Conservation (phyloP, 92 coral and sea anemone genomes). For the Zoanthus sansibaricus region DNA sequence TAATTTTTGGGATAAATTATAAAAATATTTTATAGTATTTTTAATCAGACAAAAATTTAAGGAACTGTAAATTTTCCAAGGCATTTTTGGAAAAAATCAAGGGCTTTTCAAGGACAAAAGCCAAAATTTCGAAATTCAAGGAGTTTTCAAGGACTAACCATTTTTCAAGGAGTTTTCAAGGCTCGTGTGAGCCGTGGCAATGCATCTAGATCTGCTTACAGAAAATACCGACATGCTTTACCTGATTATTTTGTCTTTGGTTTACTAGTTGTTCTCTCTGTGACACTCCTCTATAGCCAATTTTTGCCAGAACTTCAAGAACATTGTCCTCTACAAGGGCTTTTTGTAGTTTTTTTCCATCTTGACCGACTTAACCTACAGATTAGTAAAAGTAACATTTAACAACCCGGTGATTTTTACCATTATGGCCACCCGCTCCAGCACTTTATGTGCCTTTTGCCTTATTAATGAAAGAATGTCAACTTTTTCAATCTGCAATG, state of each 20-base stretch:
- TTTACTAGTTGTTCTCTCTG: slow-evolving; percentile 55
- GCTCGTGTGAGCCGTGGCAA: too few relatives aligned
- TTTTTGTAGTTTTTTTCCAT: slow-evolving; percentile 49
- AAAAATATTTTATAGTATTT: too few relatives aligned
- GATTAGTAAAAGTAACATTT: neutral
- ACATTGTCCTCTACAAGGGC: slow-evolving; percentile 49
- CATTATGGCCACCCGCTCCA: neutral
- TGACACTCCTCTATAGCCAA: slow-evolving; percentile 67
- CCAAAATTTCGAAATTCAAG: too few relatives aligned
- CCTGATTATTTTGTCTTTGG: slow-evolving; percentile 49
- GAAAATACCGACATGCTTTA: neutral
- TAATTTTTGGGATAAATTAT: too few relatives aligned
- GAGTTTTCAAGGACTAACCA: too few relatives aligned
- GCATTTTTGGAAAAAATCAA: too few relatives aligned
- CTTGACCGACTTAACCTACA: slow-evolving; percentile 39
- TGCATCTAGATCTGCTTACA: neutral
- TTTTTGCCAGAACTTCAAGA: slow-evolving; percentile 50
- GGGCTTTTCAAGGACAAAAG: too few relatives aligned
- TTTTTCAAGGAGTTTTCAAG: too few relatives aligned
- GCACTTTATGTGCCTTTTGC: too few relatives aligned
- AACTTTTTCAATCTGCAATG: neutral
- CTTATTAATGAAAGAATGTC: too few relatives aligned
- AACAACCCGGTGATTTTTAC: neutral
- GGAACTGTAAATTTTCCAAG: too few relatives aligned
- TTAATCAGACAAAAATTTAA: too few relatives aligned